These are phyloP conservation scores for Zapus hudsonius DNA, from an alignment of 2,113 vertebrate genomes.

Conservation along the genomic window DNA sequence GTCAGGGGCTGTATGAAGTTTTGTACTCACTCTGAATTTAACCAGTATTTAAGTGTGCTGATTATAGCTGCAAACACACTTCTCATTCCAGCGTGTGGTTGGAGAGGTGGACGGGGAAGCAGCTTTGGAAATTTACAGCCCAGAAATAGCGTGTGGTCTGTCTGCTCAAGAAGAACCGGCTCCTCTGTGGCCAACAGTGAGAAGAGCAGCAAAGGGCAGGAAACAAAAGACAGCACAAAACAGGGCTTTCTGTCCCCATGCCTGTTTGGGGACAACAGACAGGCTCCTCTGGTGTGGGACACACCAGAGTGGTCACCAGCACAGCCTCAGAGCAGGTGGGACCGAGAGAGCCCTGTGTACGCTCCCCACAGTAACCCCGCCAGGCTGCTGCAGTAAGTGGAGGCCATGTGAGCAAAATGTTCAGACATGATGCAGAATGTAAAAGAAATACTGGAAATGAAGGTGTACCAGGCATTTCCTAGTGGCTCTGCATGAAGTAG, in stretches of 20 bases:
- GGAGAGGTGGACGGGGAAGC: constrained; percentile 48
- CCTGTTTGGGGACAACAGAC: accelerated
- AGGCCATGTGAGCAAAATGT: neutral
- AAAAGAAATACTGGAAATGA: neutral
- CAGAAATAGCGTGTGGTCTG: constrained; percentile 65
- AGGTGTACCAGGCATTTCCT: accelerated
- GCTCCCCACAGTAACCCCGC: too few relatives aligned
- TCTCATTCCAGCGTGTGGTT: constrained; percentile 56
- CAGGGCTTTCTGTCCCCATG: accelerated
- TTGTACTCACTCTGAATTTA: constrained; percentile 27
- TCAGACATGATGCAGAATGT: neutral
- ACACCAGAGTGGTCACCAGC: neutral
- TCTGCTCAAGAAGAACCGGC: neutral
- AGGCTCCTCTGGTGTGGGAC: neutral
- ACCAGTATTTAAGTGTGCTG: constrained; percentile 61
- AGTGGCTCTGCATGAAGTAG: neutral
- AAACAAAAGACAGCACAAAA: neutral
- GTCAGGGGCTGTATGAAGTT: neutral
- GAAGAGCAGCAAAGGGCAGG: neutral
- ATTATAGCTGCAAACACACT: constrained; percentile 63
- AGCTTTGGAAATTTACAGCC: constrained; percentile 60
- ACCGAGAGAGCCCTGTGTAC: too few relatives aligned
- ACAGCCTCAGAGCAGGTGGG: neutral
- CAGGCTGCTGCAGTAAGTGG: neutral
- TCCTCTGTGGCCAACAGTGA: neutral